phyloP scores from a whole-genome alignment of 2,113 vertebrate species.

The Calypte anna region DNA sequence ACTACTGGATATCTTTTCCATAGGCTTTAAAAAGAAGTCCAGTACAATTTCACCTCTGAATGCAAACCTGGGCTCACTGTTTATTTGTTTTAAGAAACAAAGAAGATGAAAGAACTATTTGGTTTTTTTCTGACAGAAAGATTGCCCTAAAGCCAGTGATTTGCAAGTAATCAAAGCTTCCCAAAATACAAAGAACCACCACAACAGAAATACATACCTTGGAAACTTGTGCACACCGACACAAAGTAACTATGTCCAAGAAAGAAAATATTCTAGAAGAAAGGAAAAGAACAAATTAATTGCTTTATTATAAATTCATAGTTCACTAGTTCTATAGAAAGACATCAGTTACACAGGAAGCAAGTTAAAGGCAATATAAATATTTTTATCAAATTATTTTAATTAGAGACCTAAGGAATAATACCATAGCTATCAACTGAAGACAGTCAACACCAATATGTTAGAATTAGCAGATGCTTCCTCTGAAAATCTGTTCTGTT shows the following conservation, averaged over 20 bases:
- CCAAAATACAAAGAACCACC: neutral
- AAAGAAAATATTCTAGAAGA: constrained; percentile 95
- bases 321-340: neutral
- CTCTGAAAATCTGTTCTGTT: neutral
- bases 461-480: neutral
- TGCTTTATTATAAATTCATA: neutral
- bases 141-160: neutral
- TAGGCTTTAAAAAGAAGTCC: neutral
- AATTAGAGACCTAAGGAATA: neutral
- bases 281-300: constrained; percentile 40
- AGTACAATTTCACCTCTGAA: neutral
- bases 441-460: neutral
- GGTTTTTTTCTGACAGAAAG: neutral
- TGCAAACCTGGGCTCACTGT: neutral
- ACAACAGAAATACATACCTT: constrained; percentile 83
- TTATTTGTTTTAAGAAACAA: neutral
- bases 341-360: neutral
- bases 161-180: neutral
- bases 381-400: neutral
- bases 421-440: neutral
- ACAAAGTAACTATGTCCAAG: constrained; percentile 94
- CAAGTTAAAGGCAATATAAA: neutral
- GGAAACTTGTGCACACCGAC: constrained; percentile 94
- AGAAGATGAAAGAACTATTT: neutral
- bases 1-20: neutral